phyloP scores from a whole-genome alignment of 2,113 vertebrate species.

The Nycticorax nycticorax region DNA sequence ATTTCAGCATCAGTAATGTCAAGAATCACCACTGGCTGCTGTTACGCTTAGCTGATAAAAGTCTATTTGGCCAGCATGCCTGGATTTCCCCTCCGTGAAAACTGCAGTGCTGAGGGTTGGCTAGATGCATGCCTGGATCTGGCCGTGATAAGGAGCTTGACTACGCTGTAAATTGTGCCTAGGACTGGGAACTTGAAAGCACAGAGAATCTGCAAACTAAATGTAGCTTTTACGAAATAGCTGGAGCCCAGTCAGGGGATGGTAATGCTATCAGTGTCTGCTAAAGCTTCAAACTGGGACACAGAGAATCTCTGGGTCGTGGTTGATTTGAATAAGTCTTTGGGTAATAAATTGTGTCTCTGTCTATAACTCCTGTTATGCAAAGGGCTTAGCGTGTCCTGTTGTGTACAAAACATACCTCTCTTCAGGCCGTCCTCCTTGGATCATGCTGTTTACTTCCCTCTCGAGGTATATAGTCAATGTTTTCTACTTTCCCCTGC shows the following conservation, averaged over 20 bases:
- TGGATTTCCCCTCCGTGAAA: not conserved
- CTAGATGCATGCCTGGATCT: not conserved
- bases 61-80: not conserved
- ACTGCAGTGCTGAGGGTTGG: not conserved
- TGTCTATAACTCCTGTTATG: not conserved
- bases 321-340: not conserved
- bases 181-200: not conserved
- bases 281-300: not conserved
- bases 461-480: not conserved
- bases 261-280: not conserved
- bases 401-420: not conserved
- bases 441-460: constrained; percentile 17
- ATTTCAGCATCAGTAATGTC: not conserved
- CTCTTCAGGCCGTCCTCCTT: not conserved
- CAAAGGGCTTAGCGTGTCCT: not conserved
- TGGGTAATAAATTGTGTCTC: not conserved
- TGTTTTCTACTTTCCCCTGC: constrained; percentile 9
- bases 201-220: not conserved
- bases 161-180: not conserved
- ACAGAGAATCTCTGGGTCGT: not conserved
- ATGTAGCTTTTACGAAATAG: not conserved
- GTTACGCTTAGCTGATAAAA: not conserved
- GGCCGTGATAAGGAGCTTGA: not conserved
- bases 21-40: not conserved
- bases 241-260: not conserved